These are phyloP conservation scores for Pseudopodoces humilis DNA, from an alignment of 2,113 vertebrate species.

Conservation along the genomic window DNA sequence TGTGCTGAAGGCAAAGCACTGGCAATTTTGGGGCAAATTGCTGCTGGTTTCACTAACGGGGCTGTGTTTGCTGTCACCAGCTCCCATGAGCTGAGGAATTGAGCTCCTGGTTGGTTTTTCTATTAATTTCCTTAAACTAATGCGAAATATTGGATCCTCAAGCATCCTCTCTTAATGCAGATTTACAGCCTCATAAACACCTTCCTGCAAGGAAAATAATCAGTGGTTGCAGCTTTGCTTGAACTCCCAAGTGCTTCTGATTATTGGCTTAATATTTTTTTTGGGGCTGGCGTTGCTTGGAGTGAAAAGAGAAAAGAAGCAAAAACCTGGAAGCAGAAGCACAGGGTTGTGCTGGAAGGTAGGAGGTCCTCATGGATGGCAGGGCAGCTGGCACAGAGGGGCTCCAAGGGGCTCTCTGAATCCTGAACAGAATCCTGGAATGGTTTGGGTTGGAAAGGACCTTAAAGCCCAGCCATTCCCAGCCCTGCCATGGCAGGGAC, in stretches of 20 bases:
- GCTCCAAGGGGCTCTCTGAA: background rate
- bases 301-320: background rate
- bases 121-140: background rate
- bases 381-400: background rate
- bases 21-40: background rate
- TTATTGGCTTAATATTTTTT: background rate
- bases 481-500: background rate
- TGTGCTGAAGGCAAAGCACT: background rate
- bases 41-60: rapidly evolving
- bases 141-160: background rate
- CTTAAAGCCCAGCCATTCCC: background rate
- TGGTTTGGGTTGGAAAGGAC: background rate
- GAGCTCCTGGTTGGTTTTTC: background rate
- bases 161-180: background rate
- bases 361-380: background rate
- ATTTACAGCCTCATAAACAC: background rate
- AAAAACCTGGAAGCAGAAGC: background rate
- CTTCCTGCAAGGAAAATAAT: background rate
- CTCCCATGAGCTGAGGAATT: background rate
- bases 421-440: background rate
- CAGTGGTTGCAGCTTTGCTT: background rate
- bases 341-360: background rate
- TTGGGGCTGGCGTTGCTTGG: background rate
- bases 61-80: background rate
- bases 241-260: background rate